Percentiles rank a stretch among this genome's conserved stretches.
Evolutionary conservation across 2,797 vertebrate species (phyloP).

Genomic region (Coracias cyanogaster): DNA sequence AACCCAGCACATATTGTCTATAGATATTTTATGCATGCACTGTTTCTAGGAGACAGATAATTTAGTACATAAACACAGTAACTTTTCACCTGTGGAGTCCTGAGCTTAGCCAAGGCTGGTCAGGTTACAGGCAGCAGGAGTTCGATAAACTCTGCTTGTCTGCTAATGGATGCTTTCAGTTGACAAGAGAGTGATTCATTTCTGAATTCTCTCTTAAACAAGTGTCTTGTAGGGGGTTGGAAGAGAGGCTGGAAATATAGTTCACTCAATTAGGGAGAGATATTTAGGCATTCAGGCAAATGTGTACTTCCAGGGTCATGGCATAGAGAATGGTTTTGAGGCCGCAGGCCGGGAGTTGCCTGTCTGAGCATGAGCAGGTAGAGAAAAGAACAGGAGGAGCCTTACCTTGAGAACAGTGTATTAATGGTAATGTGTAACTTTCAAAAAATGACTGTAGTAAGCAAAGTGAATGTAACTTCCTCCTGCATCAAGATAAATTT

Average conservation of each 20-base stretch:
- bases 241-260: background rate
- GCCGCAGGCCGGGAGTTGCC: background rate
- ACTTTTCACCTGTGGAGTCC: background rate
- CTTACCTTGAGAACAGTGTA: background rate
- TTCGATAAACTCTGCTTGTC: background rate
- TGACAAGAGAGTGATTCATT: background rate
- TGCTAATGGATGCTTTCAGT: background rate
- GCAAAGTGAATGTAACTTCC: background rate
- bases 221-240: background rate
- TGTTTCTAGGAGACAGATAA: background rate
- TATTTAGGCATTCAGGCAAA: background rate
- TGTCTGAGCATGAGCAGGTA: background rate
- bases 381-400: background rate
- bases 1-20: background rate
- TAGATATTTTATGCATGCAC: constrained; percentile 15
- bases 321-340: background rate
- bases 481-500: background rate
- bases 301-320: background rate
- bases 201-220: background rate
- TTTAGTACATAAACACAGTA: background rate
- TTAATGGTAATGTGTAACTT: background rate
- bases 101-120: background rate
- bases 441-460: background rate
- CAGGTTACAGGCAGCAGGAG: background rate
- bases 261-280: background rate